A percentile compares a stretch with the other conserved stretches of the same genome.
Evolutionary conservation across 2,888 invertebrate genomes (phyloP).

Genomic region (Microchrysa polita): DNA sequence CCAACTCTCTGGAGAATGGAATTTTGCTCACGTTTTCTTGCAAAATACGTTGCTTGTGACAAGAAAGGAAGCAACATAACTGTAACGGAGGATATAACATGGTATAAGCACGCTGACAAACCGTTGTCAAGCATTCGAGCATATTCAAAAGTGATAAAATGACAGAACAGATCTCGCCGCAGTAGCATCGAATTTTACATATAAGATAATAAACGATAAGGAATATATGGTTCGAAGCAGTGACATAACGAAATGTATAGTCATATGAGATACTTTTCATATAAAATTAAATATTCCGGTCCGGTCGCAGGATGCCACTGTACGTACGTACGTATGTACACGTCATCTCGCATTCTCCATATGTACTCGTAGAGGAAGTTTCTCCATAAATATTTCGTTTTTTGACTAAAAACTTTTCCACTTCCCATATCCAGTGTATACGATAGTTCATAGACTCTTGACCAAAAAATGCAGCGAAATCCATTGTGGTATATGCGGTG

Average conservation of each 20-base stretch:
- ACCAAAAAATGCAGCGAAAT: neutral
- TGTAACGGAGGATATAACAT: neutral
- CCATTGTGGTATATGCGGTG: no score
- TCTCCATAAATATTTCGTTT: neutral
- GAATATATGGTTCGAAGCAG: slow-evolving; percentile 2
- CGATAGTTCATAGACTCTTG: neutral
- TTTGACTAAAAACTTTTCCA: no score
- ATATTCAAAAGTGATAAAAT: slow-evolving; percentile 5
- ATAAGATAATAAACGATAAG: slow-evolving; percentile 8
- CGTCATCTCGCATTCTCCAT: no score
- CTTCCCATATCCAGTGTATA: neutral
- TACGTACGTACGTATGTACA: neutral
- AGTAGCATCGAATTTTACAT: neutral
- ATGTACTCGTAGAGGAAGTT: no score
- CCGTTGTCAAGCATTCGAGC: neutral
- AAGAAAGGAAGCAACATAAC: neutral
- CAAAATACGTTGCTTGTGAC: slow-evolving; percentile 1
- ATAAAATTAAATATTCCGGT: slow-evolving; percentile 8
- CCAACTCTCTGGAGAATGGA: neutral
- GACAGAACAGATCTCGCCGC: neutral
- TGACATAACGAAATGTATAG: neutral
- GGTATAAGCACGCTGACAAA: neutral
- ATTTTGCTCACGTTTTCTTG: slow-evolving; percentile 1
- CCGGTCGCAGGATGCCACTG: neutral
- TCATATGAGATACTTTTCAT: neutral